These are phyloP conservation scores for Ameiurus melas DNA, from an alignment of 2,113 vertebrate species.

Conservation along the genomic window DNA sequence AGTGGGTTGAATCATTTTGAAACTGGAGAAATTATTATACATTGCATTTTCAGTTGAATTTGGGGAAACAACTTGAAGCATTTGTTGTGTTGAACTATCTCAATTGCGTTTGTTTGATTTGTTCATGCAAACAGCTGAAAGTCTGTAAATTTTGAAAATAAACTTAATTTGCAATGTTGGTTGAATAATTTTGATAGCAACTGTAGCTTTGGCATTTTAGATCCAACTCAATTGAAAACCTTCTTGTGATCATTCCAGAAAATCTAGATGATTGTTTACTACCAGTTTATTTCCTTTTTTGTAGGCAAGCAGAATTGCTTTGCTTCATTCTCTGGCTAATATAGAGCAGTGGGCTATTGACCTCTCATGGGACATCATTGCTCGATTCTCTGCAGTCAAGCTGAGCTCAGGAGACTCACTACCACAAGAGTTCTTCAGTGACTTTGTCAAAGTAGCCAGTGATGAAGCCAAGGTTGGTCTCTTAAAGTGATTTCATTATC, in stretches of 20 bases:
- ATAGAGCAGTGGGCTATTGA: conserved; percentile 73
- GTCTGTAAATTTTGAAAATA: too few relatives aligned
- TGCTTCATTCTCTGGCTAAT: conserved; percentile 69
- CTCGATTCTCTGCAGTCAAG: conserved; percentile 60
- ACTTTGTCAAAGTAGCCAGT: conserved; percentile 70
- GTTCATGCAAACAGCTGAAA: too few relatives aligned
- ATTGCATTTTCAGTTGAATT: too few relatives aligned
- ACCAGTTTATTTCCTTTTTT: conserved; percentile 19
- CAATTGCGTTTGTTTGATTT: too few relatives aligned
- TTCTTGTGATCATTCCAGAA: background rate
- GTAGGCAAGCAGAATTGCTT: conserved; percentile 67
- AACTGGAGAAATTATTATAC: too few relatives aligned
- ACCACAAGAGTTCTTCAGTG: conserved; percentile 65
- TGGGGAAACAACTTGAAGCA: too few relatives aligned
- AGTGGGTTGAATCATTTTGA: too few relatives aligned
- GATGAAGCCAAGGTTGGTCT: conserved; percentile 68
- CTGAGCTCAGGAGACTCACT: conserved; percentile 56
- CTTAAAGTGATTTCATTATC: background rate
- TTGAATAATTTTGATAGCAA: too few relatives aligned
- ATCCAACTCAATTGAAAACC: background rate
- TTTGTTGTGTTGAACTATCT: too few relatives aligned
- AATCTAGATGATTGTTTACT: background rate
- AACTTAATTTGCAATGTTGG: too few relatives aligned
- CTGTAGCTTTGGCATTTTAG: background rate
- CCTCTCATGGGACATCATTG: conserved; percentile 69